phyloP scores from a whole-genome alignment of 2,113 vertebrate species.

The Spheniscus mendiculus region DNA sequence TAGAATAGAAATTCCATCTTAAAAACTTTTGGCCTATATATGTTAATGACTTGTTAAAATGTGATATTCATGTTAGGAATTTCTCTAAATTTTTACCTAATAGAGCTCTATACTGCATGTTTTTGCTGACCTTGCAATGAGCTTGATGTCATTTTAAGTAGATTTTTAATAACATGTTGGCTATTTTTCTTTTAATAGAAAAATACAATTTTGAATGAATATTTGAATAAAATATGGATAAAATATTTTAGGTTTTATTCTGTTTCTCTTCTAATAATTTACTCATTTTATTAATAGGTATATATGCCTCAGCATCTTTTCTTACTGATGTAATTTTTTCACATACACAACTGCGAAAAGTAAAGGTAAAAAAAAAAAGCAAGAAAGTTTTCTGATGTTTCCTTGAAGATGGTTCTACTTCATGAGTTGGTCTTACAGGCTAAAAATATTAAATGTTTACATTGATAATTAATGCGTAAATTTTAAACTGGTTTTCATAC shows the following conservation, averaged over 20 bases:
- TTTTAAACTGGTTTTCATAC: neutral
- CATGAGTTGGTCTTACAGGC: neutral
- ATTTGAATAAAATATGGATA: neutral
- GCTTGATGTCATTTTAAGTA: neutral
- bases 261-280: neutral
- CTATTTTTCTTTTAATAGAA: neutral
- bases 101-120: neutral
- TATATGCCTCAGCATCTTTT: neutral
- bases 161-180: neutral
- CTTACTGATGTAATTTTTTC: neutral
- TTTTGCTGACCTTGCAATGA: neutral
- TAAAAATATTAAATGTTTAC: neutral
- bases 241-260: neutral
- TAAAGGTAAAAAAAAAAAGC: neutral
- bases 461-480: neutral
- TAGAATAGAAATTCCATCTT: neutral
- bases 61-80: neutral
- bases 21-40: neutral
- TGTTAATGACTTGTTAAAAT: neutral
- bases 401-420: neutral
- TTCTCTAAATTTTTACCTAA: neutral
- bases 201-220: neutral
- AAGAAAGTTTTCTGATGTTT: neutral
- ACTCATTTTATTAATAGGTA: neutral
- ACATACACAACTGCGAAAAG: neutral